A percentile compares a stretch with the other conserved stretches of the same genome.
phyloP scores from a whole-genome alignment of 1,140 invertebrate species.

The Lepeophtheirus salmonis region DNA sequence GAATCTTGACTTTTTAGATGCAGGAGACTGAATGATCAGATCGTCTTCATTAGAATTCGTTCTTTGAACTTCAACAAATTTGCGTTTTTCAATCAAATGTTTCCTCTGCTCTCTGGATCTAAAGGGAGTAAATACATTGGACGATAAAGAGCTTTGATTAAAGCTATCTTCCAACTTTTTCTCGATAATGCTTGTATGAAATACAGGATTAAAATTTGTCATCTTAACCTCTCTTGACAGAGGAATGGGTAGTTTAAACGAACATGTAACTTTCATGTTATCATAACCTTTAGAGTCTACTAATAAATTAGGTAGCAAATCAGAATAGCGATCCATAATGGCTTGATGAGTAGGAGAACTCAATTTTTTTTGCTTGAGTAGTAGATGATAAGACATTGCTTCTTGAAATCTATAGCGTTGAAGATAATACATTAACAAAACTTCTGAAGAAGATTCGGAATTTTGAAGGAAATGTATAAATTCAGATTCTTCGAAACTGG shows the following conservation, averaged over 20 bases:
- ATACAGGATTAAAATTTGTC: constrained; percentile 1
- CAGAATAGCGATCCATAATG: constrained; percentile 28
- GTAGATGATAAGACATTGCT: constrained; percentile 28
- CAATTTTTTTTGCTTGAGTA: constrained; percentile 25
- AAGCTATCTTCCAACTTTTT: background rate
- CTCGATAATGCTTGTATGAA: background rate
- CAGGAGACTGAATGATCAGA: background rate
- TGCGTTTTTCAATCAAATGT: background rate
- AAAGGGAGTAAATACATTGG: constrained; percentile 10
- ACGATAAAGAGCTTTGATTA: background rate
- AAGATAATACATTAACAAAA: constrained; percentile 33
- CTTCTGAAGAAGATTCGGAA: constrained; percentile 30
- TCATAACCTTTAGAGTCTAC: background rate
- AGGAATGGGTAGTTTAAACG: background rate
- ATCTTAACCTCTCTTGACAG: background rate
- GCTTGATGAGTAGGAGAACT: constrained; percentile 26
- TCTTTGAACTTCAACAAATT: background rate
- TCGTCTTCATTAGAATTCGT: background rate
- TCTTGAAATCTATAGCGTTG: constrained; percentile 29
- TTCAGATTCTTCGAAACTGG: constrained; percentile 33
- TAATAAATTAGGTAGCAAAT: constrained; percentile 23
- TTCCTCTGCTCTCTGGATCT: background rate
- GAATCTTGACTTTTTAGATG: background rate
- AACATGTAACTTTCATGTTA: background rate
- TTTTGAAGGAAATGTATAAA: constrained; percentile 35